These are phyloP conservation scores for Casuarius casuarius DNA, from an alignment of 2,113 vertebrate species.

Conservation along the genomic window DNA sequence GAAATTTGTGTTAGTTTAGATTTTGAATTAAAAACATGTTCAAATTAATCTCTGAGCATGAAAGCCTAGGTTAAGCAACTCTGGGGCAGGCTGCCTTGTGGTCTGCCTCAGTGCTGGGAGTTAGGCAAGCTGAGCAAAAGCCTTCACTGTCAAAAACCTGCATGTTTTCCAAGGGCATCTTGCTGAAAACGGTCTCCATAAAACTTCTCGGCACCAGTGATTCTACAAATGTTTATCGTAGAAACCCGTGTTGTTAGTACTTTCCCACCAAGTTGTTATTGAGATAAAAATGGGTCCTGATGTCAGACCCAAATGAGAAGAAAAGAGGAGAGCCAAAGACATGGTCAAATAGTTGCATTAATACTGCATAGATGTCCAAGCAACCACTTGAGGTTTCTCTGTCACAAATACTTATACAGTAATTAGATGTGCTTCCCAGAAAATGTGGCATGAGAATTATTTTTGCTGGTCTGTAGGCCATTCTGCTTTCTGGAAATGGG, in stretches of 20 bases:
- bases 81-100: neutral
- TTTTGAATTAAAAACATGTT: neutral
- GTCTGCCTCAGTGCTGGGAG: neutral
- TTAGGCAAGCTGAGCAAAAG: neutral
- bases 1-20: neutral
- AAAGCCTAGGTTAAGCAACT: neutral
- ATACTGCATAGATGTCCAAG: neutral
- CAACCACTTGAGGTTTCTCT: neutral
- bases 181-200: neutral
- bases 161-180: neutral
- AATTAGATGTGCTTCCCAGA: neutral
- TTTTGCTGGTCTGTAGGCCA: neutral
- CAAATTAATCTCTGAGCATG: neutral
- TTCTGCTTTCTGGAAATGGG: neutral
- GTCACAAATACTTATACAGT: neutral
- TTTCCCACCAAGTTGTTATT: neutral
- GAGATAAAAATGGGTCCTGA: neutral
- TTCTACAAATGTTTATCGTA: neutral
- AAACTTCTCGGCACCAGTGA: neutral
- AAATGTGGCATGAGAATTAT: neutral
- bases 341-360: neutral
- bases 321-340: neutral
- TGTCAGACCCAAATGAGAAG: neutral
- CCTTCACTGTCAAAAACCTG: neutral
- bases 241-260: neutral